Conservation (phyloP, 1,140 invertebrate species). For the Coenobita brevimanus region DNA sequence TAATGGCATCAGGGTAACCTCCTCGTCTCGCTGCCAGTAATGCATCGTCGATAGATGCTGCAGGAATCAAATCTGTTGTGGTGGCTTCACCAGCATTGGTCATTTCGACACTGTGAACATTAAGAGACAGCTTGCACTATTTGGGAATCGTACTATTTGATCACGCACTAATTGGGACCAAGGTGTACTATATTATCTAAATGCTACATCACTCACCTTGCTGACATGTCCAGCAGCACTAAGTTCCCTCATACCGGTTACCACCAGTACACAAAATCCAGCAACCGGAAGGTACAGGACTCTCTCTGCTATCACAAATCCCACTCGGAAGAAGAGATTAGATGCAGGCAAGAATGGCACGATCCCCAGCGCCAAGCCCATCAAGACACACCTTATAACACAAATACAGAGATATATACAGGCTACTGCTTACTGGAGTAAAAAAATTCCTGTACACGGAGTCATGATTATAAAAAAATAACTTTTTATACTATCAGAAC, state of each 20-base stretch:
- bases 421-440: no score
- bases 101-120: no score
- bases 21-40: no score
- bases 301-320: slow-evolving; percentile 92
- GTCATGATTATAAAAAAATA: no score
- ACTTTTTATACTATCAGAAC: no score
- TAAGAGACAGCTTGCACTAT: no score
- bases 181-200: slow-evolving; percentile 75
- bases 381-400: slow-evolving; percentile 73
- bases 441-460: no score
- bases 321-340: slow-evolving; percentile 92
- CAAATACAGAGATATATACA: not conserved
- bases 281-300: slow-evolving; percentile 88
- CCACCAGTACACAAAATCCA: slow-evolving; percentile 87
- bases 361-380: slow-evolving; percentile 82
- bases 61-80: no score
- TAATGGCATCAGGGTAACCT: no score
- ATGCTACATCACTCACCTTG: slow-evolving; percentile 50
- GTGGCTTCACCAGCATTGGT: no score
- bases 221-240: slow-evolving; percentile 29
- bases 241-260: slow-evolving; percentile 78
- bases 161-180: slow-evolving; percentile 78
- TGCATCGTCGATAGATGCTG: no score
- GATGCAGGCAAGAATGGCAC: slow-evolving; percentile 93
- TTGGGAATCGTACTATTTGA: no score